These are phyloP conservation scores for Phaenicophaeus curvirostris DNA, from an alignment of 2,797 vertebrate species.

Conservation along the genomic window DNA sequence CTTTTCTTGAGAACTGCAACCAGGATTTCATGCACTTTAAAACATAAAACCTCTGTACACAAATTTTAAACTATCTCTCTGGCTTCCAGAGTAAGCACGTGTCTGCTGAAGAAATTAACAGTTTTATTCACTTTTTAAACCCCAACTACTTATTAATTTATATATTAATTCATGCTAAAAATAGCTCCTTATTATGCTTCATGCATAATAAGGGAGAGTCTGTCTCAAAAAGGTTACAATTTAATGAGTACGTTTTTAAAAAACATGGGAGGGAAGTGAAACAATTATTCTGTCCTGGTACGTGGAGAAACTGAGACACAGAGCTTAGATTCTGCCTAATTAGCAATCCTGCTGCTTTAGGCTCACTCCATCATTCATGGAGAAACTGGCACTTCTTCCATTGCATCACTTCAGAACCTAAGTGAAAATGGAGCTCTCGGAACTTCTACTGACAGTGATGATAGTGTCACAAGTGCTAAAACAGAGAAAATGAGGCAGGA, in stretches of 20 bases:
- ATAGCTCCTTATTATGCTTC: constrained; percentile 1
- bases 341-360: constrained; percentile 26
- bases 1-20: background rate
- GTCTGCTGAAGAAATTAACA: background rate
- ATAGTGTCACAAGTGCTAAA: background rate
- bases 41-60: background rate
- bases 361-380: background rate
- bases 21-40: background rate
- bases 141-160: background rate
- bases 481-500: background rate
- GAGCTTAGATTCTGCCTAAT: constrained; percentile 17
- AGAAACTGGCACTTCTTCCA: background rate
- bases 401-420: background rate
- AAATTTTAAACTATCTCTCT: background rate
- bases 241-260: constrained; percentile 42
- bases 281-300: constrained; percentile 33
- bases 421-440: background rate
- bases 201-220: constrained; percentile 26
- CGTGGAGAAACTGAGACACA: background rate
- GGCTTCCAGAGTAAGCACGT: background rate
- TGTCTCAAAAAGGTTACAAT: constrained; percentile 58
- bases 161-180: constrained; percentile 31
- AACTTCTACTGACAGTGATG: background rate
- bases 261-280: constrained; percentile 30
- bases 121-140: background rate